Conservation (phyloP, 1,140 invertebrate genomes). For the Dysdera silvatica region DNA sequence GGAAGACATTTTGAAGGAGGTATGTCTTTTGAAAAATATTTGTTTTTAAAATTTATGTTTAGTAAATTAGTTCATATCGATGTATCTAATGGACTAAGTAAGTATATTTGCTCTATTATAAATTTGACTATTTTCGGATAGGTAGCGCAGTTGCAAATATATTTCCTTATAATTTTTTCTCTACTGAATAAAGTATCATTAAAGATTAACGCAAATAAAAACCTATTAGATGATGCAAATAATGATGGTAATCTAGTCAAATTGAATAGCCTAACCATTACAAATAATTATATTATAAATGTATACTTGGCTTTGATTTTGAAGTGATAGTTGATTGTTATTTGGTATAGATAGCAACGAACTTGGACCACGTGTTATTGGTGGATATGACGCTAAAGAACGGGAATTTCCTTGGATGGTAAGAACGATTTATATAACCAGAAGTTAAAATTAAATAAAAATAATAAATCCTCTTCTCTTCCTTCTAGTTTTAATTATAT, state of each 20-base stretch:
- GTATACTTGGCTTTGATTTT: not conserved
- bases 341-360: conserved; percentile 15
- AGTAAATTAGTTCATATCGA: too few relatives aligned
- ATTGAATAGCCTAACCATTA: not conserved
- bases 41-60: too few relatives aligned
- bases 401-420: conserved; percentile 27
- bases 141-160: too few relatives aligned
- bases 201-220: not conserved
- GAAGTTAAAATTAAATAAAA: not conserved
- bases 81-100: too few relatives aligned
- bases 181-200: not conserved
- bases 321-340: not conserved
- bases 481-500: not conserved
- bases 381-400: conserved; percentile 12
- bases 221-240: not conserved
- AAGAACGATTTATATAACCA: not conserved
- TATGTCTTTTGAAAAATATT: too few relatives aligned
- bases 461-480: not conserved
- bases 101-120: too few relatives aligned
- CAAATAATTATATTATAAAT: not conserved
- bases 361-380: conserved; percentile 18
- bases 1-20: too few relatives aligned
- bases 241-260: not conserved
- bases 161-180: too few relatives aligned
- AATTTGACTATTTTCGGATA: too few relatives aligned